Evolutionary conservation across 2,113 vertebrate genomes (phyloP), one percentile per base, ranked within the genome.

Genomic region (Trichechus manatus): DNA sequence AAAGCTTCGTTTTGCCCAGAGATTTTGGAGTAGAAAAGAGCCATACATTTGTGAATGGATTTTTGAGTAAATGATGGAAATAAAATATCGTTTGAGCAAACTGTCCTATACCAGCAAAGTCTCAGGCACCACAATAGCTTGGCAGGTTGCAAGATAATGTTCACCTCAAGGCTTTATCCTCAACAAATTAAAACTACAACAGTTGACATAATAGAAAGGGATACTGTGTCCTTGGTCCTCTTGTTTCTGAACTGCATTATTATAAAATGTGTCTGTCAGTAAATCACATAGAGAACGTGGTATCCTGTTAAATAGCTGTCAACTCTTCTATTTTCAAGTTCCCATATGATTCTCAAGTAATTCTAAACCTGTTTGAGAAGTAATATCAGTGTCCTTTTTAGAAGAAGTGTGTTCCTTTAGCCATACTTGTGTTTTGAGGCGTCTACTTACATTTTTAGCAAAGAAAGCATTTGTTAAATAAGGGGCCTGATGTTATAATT

Each of bases 191-290:
- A 98, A 97, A 90, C 66, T 68, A 23, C n/a, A 98, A 86, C 97
- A 96, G 83, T 72, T 97, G 95, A 97, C 98, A 97, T 97, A 98
- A 98, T 97, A 97, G 97, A 98, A 97, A 97, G 95, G 92, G 90
- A 44, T 98, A 95, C 94, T 92, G 72, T 97, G 85, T 97, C 92
- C 95, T 98, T 98, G 97, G 94, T 97, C 78, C 95, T 96, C 94
- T 96, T 97, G 93, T 96, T 92, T 97, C 91, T 94, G 68, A 97
- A 95, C 74, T 94, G 92, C 96, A 93, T 93, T 47, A 29, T 85
- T 39, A 96, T 87, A 87, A 72, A 98, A 98, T 98, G 97, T 98
- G 98, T 98, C 98, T 97, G 98, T 96, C 93, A 97, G 77, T 97
- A 87, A 97, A 94, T 97, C 85, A 97, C 10, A 86, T 6, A 93